Percentiles rank a stretch among this genome's conserved stretches.
Conservation (phyloP, 2,113 vertebrate species). For the Sinosuthora webbiana region DNA sequence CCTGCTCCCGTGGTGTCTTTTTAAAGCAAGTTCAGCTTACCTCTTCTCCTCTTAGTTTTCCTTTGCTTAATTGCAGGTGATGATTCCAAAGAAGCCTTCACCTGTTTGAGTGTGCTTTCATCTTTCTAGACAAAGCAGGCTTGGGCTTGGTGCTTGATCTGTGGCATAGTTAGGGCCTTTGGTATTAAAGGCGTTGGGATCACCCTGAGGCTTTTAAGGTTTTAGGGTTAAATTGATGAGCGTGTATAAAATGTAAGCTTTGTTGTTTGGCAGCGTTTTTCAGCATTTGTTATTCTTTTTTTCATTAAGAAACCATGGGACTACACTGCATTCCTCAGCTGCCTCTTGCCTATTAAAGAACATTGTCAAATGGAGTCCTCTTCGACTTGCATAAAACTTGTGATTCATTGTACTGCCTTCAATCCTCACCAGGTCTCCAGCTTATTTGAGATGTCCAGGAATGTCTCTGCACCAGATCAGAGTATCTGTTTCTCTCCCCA, state of each 20-base stretch:
- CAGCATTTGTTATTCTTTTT: constrained; percentile 71
- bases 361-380: neutral
- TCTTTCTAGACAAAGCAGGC: constrained; percentile 79
- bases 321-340: neutral
- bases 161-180: constrained; percentile 68
- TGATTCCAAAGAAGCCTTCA: constrained; percentile 77
- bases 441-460: neutral
- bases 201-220: constrained; percentile 74
- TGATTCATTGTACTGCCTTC: constrained; percentile 4
- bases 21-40: constrained; percentile 70
- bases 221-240: constrained; percentile 77
- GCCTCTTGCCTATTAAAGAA: constrained; percentile 9
- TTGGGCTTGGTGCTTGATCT: constrained; percentile 77
- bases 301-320: neutral
- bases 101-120: constrained; percentile 77
- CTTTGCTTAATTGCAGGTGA: constrained; percentile 81
- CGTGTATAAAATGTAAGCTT: constrained; percentile 76
- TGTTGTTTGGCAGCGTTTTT: constrained; percentile 77
- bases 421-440: neutral
- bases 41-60: constrained; percentile 71
- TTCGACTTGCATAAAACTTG: neutral
- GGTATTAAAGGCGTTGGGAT: constrained; percentile 76
- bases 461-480: neutral
- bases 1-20: constrained; percentile 71
- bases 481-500: neutral